Percentiles rank a stretch among this genome's conserved stretches.
Conservation (phyloP, 2,797 vertebrate species). For the Buphagus erythrorhynchus region DNA sequence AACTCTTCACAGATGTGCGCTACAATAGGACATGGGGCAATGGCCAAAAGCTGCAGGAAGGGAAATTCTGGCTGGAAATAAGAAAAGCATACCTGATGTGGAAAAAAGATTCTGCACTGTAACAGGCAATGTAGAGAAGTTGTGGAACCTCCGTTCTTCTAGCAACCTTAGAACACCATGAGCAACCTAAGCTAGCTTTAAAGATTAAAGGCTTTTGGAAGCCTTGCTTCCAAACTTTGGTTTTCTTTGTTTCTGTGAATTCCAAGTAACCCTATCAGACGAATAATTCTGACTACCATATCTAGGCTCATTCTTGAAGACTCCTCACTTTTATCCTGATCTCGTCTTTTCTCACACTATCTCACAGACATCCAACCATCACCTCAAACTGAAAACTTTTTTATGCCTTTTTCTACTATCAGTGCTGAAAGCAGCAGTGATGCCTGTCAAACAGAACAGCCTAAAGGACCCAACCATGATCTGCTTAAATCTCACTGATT, state of each 20-base stretch:
- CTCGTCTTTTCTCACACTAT: not conserved
- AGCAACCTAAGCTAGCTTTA: not conserved
- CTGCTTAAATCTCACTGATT: not conserved
- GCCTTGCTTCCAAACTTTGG: not conserved
- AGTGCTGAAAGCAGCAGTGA: not conserved
- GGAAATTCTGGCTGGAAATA: not conserved
- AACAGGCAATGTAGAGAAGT: not conserved
- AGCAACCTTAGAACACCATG: not conserved
- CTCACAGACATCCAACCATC: not conserved
- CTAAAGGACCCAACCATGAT: not conserved
- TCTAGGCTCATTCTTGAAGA: not conserved
- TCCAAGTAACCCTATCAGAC: not conserved
- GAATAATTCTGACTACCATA: not conserved
- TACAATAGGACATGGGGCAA: not conserved
- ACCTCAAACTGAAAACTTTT: not conserved
- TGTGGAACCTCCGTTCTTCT: not conserved
- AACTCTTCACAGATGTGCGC: not conserved
- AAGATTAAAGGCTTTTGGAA: not conserved
- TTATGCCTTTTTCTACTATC: not conserved
- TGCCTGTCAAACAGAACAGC: not conserved
- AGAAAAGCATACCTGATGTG: not conserved
- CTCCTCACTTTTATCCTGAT: not conserved
- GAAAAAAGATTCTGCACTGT: not conserved
- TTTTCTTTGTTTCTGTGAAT: not conserved
- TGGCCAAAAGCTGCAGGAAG: not conserved